Base-by-base conservation (phyloP, 2,797 vertebrate genomes). In the Lateolabrax maculatus region DNA sequence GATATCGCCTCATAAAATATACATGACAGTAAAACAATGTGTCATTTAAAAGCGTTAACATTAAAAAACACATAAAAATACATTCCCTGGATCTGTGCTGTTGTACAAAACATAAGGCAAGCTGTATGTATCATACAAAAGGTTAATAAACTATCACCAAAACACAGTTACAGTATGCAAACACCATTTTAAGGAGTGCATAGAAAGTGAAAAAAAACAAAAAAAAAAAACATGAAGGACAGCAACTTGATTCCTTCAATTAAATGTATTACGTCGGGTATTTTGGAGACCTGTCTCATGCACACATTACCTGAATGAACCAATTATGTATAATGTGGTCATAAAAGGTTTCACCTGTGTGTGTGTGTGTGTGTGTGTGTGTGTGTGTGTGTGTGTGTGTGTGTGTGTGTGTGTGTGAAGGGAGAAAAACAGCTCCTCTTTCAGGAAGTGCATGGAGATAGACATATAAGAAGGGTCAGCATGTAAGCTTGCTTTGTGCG, bases 381-480 rank as follows among this genome's bases (percentile, higher is more conserved):
- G 37, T 19, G 44, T 15, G 55, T 27, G n/a, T 25, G 31, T 69
- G 41, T 36, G 25, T 75, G n/a, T 23, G n/a, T 52, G 44, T 60
- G 48, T 44, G 9, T 55, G 51, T 16, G 16, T 29, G 37, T 19
- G 43, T 13, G 53, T 25, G n/a, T 25, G 29, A 29, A 16, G 3
- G 39, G 25, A 41, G 36, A 19, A 64, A 70, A 70, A n/a, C 31
- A 36, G 36, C 46, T 83, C 1, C 2, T 57, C 75, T 78, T 62
- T 76, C 52, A 12, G 10, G 9, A 39, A 37, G n/a, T n/a, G 37
- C 29, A 5, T n/a, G 0, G 25, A 69, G 51, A 62, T 29, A 55
- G 44, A 79, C 49, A 29, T 39, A 71, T 29, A 39, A 18, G 37
- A 55, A 43, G 71, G 74, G 61, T 85, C 77, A 44, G 44, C 49